Base-by-base conservation (phyloP, 2,888 invertebrate species). In the Trisateles emortualis region DNA sequence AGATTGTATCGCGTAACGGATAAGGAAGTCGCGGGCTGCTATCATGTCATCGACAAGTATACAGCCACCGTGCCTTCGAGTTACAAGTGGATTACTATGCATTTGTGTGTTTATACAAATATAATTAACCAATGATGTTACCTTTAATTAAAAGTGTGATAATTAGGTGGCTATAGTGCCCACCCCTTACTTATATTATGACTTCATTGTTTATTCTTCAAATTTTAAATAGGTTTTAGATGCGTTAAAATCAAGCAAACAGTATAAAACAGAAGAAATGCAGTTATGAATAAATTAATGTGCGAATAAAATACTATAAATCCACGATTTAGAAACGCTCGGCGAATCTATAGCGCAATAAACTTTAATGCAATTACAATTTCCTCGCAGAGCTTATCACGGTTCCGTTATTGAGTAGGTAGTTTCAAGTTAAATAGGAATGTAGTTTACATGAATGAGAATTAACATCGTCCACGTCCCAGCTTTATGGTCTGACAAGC, bases 1-100 rank as follows among this genome's bases (percentile, higher is more conserved):
- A 81, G 89, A 89, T 90, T 77, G 74, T 82, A 89, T 89, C 88
- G 79, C 78, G 79, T 82, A 80, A 83, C 84, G 88, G 87, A 88
- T 90, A 88, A 87, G 89, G 88, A 86, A 89, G 85, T 84, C 76
- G 77, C 75, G 67, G 72, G 71, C 68, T 74, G 74, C 72, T 85
- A 87, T 88, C 88, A 76, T 87, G 80, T 81, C 84, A 83, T 83
- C 86, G 78, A 73, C 69, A 75, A 69, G 74, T 68, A 66, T 67
- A 55, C 69, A 72, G 78, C 76, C 74, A 78, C 74, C 68, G 65
- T 69, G 62, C 64, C 64, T 70, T 68, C 3, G 55, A 58, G 58
- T 48, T 44, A 63, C 60, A 55, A 63, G 53, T 67, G 36, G 42
- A 56, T 33, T 33, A 36, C 19, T 30, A 39, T 40, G 35, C 26